Evolutionary conservation across 2,113 vertebrate species (phyloP), one percentile per base, ranked within the genome.

Genomic region (Paralichthys olivaceus): DNA sequence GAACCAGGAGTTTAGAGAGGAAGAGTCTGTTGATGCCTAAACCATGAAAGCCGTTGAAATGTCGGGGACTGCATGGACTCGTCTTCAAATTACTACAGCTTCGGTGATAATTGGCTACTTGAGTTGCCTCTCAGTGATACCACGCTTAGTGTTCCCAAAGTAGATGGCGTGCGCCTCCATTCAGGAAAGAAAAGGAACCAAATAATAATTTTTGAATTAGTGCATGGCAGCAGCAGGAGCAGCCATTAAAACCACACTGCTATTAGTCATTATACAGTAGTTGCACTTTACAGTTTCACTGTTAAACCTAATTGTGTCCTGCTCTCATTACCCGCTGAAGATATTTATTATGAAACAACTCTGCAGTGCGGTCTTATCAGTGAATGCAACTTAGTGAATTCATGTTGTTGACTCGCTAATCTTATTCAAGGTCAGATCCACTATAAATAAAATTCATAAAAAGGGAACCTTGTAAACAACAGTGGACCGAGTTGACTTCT

Each of bases 371-470:
- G 51, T 89, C 85, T 91, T 91, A 88, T 89, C 84, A 51, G 59
- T 22, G 53, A 71, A 69, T 72, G 47, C 80, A 84, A 82, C 73
- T 84, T 78, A 59, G 68, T 51, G 59, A 82, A 84, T 85, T 78
- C 20, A 11, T 69, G 87, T 85, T 90, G 89, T 78, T 86, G 86
- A 85, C 85, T 83, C 28, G 12, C 76, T 90, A 92, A 90, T 88
- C 79, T 69, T 56, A 88, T 84, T 85, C 79, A 83, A 87, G 87
- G 87, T 91, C 87, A 77, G 80, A 87, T 77, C 82, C 75, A 5
- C 75, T 70, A 77, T 80, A 84, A 84, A 85, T 86, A 89, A 80
- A 88, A 86, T 76, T 74, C 72, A 80, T 80, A 79, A 82, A 90
- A 87, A 37, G 34, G 51, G 51, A 79, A 59, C 43, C 80, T 81